Evolutionary conservation across 2,113 vertebrate species (phyloP), one percentile per base, ranked within the genome.

Genomic region (Boulengeromyrus knoepffleri): DNA sequence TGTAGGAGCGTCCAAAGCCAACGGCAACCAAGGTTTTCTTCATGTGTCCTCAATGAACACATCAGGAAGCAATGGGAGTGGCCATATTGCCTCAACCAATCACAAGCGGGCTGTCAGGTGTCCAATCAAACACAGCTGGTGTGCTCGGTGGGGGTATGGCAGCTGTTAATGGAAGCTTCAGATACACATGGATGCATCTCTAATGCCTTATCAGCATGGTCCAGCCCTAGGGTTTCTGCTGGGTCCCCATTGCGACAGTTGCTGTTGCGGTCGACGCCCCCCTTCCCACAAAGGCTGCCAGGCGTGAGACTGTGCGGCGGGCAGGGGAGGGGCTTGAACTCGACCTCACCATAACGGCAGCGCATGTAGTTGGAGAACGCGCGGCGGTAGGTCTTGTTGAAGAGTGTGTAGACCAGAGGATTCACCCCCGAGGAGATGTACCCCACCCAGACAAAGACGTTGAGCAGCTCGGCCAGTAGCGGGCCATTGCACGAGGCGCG

Each of bases 361-460:
- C 96, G 95, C 94, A 99, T 97, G 92, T 99, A 99, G 91, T 95
- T 98, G 92, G 97, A 97, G 94, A 99, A 99, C 17, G 99, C 99
- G 90, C 97, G 96, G 92, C 98, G 96, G 95, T 99, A 99, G 17
- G 97, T 97, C 95, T 97, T 98, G 91, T 99, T 99, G 94, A 99
- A 99, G 92, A 99, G 97, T 0, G 99, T 99, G 94, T 99, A 99
- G 84, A 99, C 98, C 7, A 99, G 95, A 50, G 98, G 99, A 91
- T 99, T 99, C 90, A 99, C 96, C 39, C 99, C 99, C 0, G 99
- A 99, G 88, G 98, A 99, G 93, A 99, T 97, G 80, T 99, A 99
- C 9, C 99, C 99, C 92, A 99, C 98, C 99, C 98, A 99, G 1
- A 99, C 99, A 77, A 99, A 99, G 45, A 99, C 97, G 21, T 99